Evolutionary conservation across 2,797 vertebrate species (phyloP), one percentile per base, ranked within the genome.

Genomic region (Hydrophis major): DNA sequence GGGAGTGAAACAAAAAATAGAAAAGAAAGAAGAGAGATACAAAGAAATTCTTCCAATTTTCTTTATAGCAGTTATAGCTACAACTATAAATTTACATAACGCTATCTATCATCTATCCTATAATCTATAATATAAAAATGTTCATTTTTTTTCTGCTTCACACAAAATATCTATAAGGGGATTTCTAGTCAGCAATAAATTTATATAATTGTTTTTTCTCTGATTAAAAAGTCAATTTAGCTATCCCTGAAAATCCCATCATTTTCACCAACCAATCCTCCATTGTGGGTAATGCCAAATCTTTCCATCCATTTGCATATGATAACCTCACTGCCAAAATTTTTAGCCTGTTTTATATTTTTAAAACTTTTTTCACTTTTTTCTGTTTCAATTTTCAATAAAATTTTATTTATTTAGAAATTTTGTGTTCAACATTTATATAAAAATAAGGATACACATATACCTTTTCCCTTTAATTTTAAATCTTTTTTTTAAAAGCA

Each of bases 401-500:
- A 78, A 22, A 78, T 22, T 47, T 8, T 42, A 78, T 78, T 42
- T 42, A 78, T 78, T 78, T 78, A 47, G 20, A 37, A 42, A 78
- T 78, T 42, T 42, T 42, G 37, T 1, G 1, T 47, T 78, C 37
- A 78, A 22, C 18, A 42, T 78, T 78, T 42, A 7, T 42, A 78
- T 3, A 22, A 37, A 78, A 78, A 20, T 20, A 18, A 57, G 18
- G 0, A 92, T 1, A 0, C 14, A 22, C 2, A 28, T 93, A 20
- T 1, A 37, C 88, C 37, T 28, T 25, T 32, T 20, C 32, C 93
- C 57, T 2, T 22, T 74, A 91, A 28, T 63, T 66, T 69, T 88
- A 2, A 50, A 55, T 16, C 27, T 13, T 25, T 22, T 59, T 20
- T 53, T 11, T 7, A 1, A 0, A 42, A 93, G 42, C 0, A 0